A percentile compares a stretch with the other conserved stretches of the same genome.
Evolutionary conservation across 2,113 vertebrate genomes (phyloP).

Genomic region (Vulpes lagopus): DNA sequence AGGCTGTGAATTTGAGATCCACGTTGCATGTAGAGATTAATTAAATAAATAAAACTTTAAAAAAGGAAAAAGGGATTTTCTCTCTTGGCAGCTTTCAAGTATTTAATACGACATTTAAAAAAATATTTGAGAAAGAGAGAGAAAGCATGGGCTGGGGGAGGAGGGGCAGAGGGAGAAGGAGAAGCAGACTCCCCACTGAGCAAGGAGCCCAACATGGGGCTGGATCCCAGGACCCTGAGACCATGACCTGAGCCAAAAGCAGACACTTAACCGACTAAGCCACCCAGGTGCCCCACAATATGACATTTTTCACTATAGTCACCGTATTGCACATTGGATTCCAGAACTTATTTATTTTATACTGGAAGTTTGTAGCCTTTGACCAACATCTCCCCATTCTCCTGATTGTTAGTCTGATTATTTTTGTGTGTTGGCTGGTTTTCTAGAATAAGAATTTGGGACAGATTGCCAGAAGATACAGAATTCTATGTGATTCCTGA

Average conservation of each 20-base stretch:
- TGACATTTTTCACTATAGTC: background rate
- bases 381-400: background rate
- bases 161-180: no score
- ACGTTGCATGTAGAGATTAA: background rate
- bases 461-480: background rate
- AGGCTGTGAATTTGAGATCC: background rate
- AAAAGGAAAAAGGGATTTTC: background rate
- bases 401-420: background rate
- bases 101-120: background rate
- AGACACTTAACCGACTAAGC: no score
- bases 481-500: background rate
- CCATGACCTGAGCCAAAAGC: no score
- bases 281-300: background rate
- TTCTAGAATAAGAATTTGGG: background rate
- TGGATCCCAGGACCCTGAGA: no score
- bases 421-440: background rate
- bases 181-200: no score
- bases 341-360: background rate
- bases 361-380: background rate
- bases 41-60: background rate
- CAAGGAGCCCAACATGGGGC: no score
- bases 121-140: no score
- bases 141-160: no score
- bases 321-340: background rate
- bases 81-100: background rate